Conservation (phyloP, 2,797 vertebrate species). For the Masticophis lateralis region DNA sequence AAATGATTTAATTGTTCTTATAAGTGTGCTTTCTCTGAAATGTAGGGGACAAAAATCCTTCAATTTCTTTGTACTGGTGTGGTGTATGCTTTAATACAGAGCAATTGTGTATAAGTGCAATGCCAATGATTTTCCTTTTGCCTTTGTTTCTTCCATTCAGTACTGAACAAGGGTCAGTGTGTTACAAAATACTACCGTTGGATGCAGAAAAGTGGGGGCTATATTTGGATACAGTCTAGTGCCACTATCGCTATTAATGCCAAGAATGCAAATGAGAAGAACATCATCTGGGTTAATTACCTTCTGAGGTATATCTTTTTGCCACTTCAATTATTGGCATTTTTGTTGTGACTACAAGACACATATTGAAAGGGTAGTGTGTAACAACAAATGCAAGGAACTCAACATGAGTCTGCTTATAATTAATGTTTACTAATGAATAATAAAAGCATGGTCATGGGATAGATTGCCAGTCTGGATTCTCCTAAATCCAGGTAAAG, state of each 20-base stretch:
- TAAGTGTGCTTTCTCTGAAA: constrained; percentile 25
- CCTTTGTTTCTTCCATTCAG: constrained; percentile 81
- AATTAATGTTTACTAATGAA: background rate
- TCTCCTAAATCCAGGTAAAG: constrained; percentile 18
- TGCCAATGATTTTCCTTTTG: constrained; percentile 48
- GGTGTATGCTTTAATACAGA: constrained; percentile 15
- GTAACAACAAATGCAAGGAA: constrained; percentile 20
- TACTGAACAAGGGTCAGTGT: constrained; percentile 97
- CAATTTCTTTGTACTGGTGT: background rate
- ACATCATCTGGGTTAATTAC: constrained; percentile 99
- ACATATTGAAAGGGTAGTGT: background rate
- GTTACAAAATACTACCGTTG: constrained; percentile 99
- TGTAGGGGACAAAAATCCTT: constrained; percentile 14
- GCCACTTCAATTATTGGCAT: constrained; percentile 36
- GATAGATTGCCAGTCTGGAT: background rate
- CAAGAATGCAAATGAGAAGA: constrained; percentile 97
- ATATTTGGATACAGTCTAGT: constrained; percentile 98
- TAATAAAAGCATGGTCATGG: background rate
- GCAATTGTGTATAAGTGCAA: constrained; percentile 13
- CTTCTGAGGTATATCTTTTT: constrained; percentile 83
- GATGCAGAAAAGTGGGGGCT: constrained; percentile 98
- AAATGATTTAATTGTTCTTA: constrained; percentile 52
- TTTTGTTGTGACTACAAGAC: constrained; percentile 31
- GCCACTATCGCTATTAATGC: constrained; percentile 97
- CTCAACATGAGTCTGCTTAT: background rate